Evolutionary conservation across 2,113 vertebrate genomes (phyloP).

Genomic region (Chunga burmeisteri): DNA sequence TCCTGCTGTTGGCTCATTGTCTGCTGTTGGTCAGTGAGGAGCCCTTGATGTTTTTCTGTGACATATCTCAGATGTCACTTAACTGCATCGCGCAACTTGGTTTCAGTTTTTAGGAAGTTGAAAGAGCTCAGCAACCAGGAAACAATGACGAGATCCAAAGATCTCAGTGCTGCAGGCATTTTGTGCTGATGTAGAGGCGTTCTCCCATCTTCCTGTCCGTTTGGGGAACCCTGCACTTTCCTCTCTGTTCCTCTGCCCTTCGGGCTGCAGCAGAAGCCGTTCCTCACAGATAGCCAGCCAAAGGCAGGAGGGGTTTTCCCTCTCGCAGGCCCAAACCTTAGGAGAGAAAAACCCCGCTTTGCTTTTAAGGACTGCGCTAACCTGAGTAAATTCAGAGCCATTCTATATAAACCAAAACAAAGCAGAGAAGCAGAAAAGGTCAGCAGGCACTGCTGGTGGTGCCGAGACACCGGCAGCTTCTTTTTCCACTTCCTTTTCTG

Average conservation of each 20-base stretch:
- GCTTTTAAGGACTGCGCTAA: neutral
- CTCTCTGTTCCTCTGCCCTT: neutral
- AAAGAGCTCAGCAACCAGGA: neutral
- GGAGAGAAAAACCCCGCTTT: neutral
- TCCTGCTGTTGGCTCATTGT: neutral
- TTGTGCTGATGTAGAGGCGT: neutral
- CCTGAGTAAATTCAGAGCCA: neutral
- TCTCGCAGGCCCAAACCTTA: neutral
- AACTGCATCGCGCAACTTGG: accelerated
- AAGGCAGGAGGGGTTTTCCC: neutral
- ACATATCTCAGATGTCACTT: neutral
- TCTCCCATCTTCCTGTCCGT: neutral
- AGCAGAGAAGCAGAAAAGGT: neutral
- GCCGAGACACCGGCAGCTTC: neutral
- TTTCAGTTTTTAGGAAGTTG: neutral
- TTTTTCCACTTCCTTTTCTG: constrained; percentile 26
- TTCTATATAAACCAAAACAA: neutral
- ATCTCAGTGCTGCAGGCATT: neutral
- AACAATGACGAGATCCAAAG: neutral
- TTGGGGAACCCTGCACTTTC: neutral
- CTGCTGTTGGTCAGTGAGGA: accelerated
- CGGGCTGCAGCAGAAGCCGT: neutral
- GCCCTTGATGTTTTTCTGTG: neutral
- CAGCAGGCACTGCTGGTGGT: neutral
- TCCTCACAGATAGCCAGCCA: neutral